Conservation (phyloP, 2,797 vertebrate species). For the Lacerta agilis region DNA sequence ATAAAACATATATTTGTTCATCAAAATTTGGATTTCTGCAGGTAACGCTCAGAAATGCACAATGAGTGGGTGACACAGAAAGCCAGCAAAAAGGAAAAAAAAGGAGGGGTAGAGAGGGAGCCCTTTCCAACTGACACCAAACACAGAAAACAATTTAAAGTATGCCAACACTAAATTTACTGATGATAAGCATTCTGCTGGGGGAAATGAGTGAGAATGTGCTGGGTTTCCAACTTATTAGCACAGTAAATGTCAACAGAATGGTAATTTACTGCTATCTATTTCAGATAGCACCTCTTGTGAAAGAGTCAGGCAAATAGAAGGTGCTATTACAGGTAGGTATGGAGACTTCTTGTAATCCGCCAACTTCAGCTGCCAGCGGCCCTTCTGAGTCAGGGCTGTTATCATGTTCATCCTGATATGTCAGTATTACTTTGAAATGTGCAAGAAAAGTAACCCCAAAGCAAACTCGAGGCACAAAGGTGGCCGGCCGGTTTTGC, state of each 20-base stretch:
- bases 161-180: slow-evolving; percentile 62
- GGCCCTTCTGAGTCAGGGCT: not conserved
- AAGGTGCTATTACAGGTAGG: not conserved
- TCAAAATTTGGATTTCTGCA: slow-evolving; percentile 59
- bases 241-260: slow-evolving; percentile 57
- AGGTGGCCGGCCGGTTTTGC: not conserved
- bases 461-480: not conserved
- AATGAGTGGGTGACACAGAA: slow-evolving; percentile 68
- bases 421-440: slow-evolving; percentile 2
- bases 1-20: slow-evolving; percentile 65
- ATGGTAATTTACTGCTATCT: slow-evolving; percentile 53
- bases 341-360: slow-evolving; percentile 12
- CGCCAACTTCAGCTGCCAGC: not conserved
- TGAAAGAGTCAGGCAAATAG: slow-evolving; percentile 18
- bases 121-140: slow-evolving; percentile 59
- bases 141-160: slow-evolving; percentile 63
- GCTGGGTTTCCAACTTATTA: slow-evolving; percentile 59
- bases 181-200: slow-evolving; percentile 56
- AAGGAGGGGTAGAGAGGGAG: slow-evolving; percentile 36
- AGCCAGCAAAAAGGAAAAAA: slow-evolving; percentile 52
- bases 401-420: not conserved
- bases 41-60: slow-evolving; percentile 68
- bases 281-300: slow-evolving; percentile 49
- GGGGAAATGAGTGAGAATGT: slow-evolving; percentile 50
- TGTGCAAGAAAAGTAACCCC: not conserved